Base-by-base conservation (phyloP, 2,888 invertebrate species). In the Branchellion lobata region DNA sequence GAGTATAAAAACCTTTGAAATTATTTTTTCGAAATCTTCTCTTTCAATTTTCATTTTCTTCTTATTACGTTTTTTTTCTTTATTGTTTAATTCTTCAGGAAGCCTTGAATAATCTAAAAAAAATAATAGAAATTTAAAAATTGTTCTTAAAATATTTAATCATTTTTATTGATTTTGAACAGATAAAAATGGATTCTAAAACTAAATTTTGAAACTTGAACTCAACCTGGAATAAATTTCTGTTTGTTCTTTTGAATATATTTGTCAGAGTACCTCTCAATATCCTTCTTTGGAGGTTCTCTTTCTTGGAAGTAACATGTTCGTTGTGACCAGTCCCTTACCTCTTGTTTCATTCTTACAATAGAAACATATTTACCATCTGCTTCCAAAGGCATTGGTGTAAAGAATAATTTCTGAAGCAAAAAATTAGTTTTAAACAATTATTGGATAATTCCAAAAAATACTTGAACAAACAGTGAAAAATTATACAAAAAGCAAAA, bases 261-360 rank as follows among this genome's bases (percentile, higher is more conserved):
- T 57, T 73, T 31, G 57, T 79, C 79, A n/a, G 57, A 57, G 29
- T 79, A 79, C 21, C 79, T 53, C 3, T 79, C 79, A n/a, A 79
- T 79, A 31, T 79, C 79, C 27, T 72, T 73, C 21, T 79, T 79
- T 24, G n/a, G 3, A 5, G n/a, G 3, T 24, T 57, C 61, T 5
- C 24, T n/a, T 5, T 57, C 61, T 57, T 24, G 24, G 24, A 24
- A 57, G 24, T 57, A 57, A 57, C 61, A 57, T 18, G 61, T 14
- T n/a, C 21, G 5, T 24, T 57, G 61, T 57, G 61, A 57, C 61
- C 61, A 57, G 24, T 57, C 3, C 24, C 61, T 57, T 57, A 57
- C 21, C 61, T 57, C 61, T n/a, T 57, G 61, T n/a, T 57, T 57
- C 61, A 57, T 57, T n/a, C 21, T 57, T 5, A 57, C 61, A 5